These are phyloP conservation scores for Autographa gamma DNA, from an alignment of 2,888 invertebrate genomes.

Conservation along the genomic window DNA sequence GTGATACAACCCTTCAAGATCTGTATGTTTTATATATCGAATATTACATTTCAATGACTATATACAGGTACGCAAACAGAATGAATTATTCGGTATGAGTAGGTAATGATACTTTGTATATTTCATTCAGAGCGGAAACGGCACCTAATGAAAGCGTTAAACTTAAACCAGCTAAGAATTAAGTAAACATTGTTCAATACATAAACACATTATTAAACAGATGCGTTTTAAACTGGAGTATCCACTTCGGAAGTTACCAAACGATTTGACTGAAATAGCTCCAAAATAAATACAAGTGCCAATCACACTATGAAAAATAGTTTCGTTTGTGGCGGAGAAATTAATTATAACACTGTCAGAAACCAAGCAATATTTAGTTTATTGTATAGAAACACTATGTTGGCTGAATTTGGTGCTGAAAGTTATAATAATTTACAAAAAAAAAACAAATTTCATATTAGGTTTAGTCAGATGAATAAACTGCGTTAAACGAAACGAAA, in stretches of 20 bases:
- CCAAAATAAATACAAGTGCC: conserved; percentile 51
- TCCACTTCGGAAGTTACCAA: conserved; percentile 11
- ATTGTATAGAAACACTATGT: conserved; percentile 20
- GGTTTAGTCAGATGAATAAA: no score
- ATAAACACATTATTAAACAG: neutral
- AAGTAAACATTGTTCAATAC: neutral
- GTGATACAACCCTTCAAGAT: neutral
- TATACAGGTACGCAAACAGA: neutral
- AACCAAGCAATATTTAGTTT: conserved; percentile 41
- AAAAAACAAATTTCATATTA: no score
- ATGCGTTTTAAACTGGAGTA: neutral
- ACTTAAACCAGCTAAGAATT: neutral
- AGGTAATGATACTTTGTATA: neutral
- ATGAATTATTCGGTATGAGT: neutral
- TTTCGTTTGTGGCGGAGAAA: conserved; percentile 30
- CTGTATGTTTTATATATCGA: neutral
- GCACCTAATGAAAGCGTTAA: neutral
- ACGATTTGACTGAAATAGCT: conserved; percentile 36
- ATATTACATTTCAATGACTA: neutral
- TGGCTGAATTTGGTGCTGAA: no score
- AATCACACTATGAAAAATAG: conserved; percentile 51
- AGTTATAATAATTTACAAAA: no score
- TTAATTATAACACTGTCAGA: conserved; percentile 54
- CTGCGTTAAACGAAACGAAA: no score
- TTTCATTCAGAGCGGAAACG: neutral